Base-by-base conservation (phyloP, 2,888 invertebrate genomes). In the Tenthredo livida region DNA sequence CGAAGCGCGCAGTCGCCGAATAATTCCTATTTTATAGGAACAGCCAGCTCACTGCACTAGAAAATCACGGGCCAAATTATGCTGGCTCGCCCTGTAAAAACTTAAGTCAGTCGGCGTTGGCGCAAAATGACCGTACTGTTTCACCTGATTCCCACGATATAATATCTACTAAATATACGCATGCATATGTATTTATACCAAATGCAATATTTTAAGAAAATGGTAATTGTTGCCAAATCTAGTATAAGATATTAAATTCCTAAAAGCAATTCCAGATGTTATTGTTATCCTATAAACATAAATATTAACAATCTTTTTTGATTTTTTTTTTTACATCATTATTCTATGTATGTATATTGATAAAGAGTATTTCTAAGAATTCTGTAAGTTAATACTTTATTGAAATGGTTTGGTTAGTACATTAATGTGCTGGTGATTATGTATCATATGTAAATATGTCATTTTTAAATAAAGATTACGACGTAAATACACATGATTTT, bases 401-500 rank as follows among this genome's bases (percentile, higher is more conserved):
- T 83, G 67, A 83, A 83, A 83, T 83, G 83, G 67, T 67, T 67
- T 67, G 70, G 70, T 83, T 50, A 70, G 50, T 83, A 83, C 83
- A 83, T 70, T 83, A 83, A 70, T 67, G 83, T 83, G 70, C 83
- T 83, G 83, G 70, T 83, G 70, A 67, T 83, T 83, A 83, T 70
- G 83, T 83, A 83, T 83, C 83, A 83, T 50, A 83, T 70, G 70
- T 65, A 70, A 83, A 83, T 83, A 80, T 80, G 61, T 80, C 80
- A 80, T 61, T 61, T 61, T 80, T 61, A 80, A 80, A 80, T 61
- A 80, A 80, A 80, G 61, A 61, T 21, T 80, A 77, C 77, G 77
- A 77, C 77, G 77, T 77, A 77, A 37, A 77, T 77, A 80, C 80
- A 61, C 61, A 80, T 61, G n/a, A 33, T 78, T 78, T 78, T 78